Conservation (phyloP, 2,113 vertebrate species). For the Illadopsis cleaveri region DNA sequence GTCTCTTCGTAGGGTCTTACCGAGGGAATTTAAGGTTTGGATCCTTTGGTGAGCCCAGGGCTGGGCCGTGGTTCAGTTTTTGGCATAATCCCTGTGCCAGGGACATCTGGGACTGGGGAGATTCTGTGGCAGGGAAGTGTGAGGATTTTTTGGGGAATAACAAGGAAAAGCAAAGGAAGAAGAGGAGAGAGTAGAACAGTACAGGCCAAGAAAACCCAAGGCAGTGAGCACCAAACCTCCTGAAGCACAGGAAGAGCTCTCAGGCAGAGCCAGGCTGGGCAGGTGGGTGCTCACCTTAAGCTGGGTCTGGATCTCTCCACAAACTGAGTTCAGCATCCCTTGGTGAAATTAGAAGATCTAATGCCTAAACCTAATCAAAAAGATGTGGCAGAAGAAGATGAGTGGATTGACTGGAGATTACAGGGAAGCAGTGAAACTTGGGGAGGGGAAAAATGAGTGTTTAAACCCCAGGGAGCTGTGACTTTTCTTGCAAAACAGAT, state of each 20-base stretch:
- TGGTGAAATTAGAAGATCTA: background rate
- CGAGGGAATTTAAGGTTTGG: background rate
- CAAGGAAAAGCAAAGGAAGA: background rate
- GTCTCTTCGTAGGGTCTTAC: background rate
- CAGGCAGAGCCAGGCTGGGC: background rate
- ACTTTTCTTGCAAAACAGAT: background rate
- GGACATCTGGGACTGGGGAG: background rate
- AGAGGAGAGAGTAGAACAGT: background rate
- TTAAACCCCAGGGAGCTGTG: background rate
- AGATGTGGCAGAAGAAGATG: background rate
- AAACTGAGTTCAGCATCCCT: background rate
- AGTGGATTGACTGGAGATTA: background rate
- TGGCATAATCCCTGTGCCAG: background rate
- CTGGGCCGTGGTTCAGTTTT: background rate
- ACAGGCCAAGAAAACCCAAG: background rate
- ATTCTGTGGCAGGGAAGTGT: accelerated
- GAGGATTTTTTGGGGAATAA: background rate
- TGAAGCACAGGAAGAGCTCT: background rate
- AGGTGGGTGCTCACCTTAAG: background rate
- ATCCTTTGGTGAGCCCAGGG: background rate
- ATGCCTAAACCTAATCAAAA: background rate
- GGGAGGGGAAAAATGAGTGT: background rate
- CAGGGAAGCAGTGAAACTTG: background rate
- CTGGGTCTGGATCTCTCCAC: background rate
- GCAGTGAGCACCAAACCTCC: background rate